A percentile compares a stretch with the other conserved stretches of the same genome.
phyloP scores from a whole-genome alignment of 1,140 invertebrate species.

The Ladona fulva region DNA sequence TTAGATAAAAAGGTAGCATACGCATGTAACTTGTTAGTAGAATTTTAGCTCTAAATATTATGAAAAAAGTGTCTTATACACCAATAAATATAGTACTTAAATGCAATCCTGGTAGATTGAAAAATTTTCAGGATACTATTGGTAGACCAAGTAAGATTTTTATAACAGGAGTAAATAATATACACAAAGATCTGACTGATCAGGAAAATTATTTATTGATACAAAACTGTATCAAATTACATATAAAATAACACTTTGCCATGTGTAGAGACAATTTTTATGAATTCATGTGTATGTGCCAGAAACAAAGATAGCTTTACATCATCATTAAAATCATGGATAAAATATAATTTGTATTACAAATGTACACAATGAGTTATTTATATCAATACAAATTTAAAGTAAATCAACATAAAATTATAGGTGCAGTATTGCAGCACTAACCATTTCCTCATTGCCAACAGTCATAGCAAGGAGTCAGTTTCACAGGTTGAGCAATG shows the following conservation, averaged over 20 bases:
- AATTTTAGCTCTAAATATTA: too few species aligned
- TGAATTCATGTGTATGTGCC: conserved; percentile 1
- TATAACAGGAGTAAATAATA: too few species aligned
- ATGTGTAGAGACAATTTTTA: conserved; percentile 7
- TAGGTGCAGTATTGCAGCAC: not conserved
- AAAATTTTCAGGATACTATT: too few species aligned
- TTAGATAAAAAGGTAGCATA: too few species aligned
- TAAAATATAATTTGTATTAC: not conserved
- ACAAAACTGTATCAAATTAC: conserved; percentile 7
- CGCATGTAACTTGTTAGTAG: too few species aligned
- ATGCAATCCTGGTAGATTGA: too few species aligned
- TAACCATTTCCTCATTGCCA: not conserved
- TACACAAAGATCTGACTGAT: not conserved
- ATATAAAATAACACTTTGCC: conserved; percentile 10
- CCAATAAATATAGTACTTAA: too few species aligned
- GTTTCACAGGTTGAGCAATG: conserved; percentile 2
- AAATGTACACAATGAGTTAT: not conserved
- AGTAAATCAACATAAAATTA: not conserved
- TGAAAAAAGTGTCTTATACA: too few species aligned
- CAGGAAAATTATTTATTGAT: conserved; percentile 10
- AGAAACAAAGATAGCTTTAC: conserved; percentile 2
- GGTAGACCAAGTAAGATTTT: too few species aligned
- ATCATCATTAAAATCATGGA: not conserved
- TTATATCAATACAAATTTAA: not conserved
- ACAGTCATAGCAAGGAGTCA: not conserved